phyloP scores from a whole-genome alignment of 2,113 vertebrate species.

The Porphyrio hochstetteri region DNA sequence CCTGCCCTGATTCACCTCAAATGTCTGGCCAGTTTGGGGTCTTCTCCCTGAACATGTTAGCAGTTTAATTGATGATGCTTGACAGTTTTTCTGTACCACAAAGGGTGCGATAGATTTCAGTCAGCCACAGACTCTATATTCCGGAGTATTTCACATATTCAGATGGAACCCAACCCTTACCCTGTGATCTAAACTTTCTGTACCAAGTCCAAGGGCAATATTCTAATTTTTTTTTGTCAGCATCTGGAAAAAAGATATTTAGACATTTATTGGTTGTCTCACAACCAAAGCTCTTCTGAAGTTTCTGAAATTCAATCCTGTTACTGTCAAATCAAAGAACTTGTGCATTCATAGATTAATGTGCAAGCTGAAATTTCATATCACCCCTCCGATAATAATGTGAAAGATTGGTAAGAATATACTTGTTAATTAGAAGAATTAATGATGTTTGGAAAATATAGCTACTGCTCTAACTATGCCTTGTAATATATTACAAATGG shows the following conservation, averaged over 20 bases:
- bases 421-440: background rate
- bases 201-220: background rate
- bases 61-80: background rate
- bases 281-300: background rate
- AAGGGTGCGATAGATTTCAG: background rate
- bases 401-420: background rate
- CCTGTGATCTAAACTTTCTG: background rate
- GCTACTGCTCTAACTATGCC: background rate
- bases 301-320: background rate
- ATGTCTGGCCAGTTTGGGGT: background rate
- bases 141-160: background rate
- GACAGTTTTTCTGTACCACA: background rate
- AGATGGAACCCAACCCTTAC: background rate
- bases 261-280: background rate
- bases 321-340: background rate
- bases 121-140: background rate
- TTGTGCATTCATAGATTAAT: background rate
- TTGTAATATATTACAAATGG: background rate
- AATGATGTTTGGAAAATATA: background rate
- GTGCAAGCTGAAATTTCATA: background rate
- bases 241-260: background rate
- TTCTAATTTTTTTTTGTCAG: background rate
- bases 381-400: background rate
- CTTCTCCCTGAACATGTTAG: background rate
- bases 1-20: background rate